Base-by-base conservation (phyloP, 2,113 vertebrate species). In the Phylloscopus trochiloides region DNA sequence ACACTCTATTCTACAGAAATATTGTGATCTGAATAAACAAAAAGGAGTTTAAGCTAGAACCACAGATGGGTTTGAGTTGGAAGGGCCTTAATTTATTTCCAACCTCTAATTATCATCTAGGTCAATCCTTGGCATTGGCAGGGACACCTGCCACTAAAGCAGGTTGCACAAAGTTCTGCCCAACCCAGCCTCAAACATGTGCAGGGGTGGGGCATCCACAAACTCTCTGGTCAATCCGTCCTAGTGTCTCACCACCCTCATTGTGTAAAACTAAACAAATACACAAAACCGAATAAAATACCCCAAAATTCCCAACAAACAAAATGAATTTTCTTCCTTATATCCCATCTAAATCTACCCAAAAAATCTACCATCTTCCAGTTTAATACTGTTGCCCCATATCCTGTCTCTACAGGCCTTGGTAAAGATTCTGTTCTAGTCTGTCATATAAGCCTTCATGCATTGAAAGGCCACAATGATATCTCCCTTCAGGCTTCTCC, bases 41-140 rank as follows among this genome's bases (percentile, higher is more conserved):
- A 55, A 42, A 42, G 10, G 8, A 42, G 8, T 65, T 65, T 47
- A n/a, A 77, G 36, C 5, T 55, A 51, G 32, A 77, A 43, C 12
- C 8, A 16, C 4, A 50, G 10, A 71, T 15, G 9, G 8, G 2
- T 43, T 82, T 83, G 3, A 2, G 4, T 71, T 71, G 28, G 31
- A 71, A 71, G 2, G 2, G 5, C 3, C 16, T 66, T 61, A 79
- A 6, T 17, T 5, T 55, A 20, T 4, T 63, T 38, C 20, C 14
- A 48, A 13, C 6, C 3, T 12, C 12, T 59, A 82, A 48, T 73
- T 22, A 26, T 63, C 7, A 12, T 26, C 8, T 45, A 34, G 12
- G 43, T 34, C 15, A 43, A 24, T 2, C 3, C 5, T 19, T 55
- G 31, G 13, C 14, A 8, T 0, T 0, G 9, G 1, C 10, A 75